These are phyloP conservation scores for Isurus oxyrinchus DNA, from an alignment of 2,113 vertebrate genomes.

Conservation along the genomic window DNA sequence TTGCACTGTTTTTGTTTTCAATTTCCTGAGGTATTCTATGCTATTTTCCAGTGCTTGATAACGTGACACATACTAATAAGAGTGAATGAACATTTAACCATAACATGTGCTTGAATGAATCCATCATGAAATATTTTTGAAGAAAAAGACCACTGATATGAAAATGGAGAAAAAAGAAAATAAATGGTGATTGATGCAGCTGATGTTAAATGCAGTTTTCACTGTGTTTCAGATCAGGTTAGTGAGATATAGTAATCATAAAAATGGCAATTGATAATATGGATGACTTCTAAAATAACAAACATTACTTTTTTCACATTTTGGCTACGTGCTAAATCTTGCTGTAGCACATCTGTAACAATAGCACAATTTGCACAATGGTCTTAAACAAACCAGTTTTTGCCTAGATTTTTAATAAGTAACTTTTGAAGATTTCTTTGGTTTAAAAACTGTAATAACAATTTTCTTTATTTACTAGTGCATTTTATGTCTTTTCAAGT, in stretches of 20 bases:
- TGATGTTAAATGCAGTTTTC: not conserved
- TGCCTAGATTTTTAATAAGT: not conserved
- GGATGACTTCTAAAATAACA: not conserved
- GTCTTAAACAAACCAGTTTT: not conserved
- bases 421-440: not conserved
- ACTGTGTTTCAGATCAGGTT: not conserved
- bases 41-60: constrained; percentile 13
- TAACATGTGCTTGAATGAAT: not conserved
- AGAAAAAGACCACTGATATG: not conserved
- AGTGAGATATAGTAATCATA: not conserved
- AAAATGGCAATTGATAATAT: not conserved
- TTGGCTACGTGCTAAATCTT: not conserved
- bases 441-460: not conserved
- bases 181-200: not conserved
- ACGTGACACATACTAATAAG: not conserved
- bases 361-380: not conserved
- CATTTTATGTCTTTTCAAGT: not conserved
- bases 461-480: not conserved
- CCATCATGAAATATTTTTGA: not conserved
- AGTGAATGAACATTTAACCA: not conserved
- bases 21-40: not conserved
- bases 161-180: not conserved
- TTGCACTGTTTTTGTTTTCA: not conserved
- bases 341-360: not conserved
- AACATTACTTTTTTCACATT: not conserved